Conservation (phyloP, 2,888 invertebrate genomes). For the Deilephila porcellus region DNA sequence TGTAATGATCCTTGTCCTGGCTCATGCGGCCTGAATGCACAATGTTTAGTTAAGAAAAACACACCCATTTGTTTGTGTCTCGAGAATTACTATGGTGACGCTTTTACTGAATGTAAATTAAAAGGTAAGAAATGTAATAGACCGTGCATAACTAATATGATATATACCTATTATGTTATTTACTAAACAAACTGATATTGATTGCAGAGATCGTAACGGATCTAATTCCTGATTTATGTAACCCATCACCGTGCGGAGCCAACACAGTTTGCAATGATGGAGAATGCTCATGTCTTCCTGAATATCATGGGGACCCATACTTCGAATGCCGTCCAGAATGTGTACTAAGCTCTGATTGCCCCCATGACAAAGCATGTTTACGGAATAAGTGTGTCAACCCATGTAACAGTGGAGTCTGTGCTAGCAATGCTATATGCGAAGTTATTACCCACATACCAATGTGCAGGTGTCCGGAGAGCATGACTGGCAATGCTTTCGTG, state of each 20-base stretch:
- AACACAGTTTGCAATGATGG: conserved; percentile 86
- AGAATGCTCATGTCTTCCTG: conserved; percentile 85
- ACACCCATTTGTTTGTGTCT: conserved; percentile 90
- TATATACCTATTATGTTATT: no score
- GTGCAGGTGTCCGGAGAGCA: conserved; percentile 88
- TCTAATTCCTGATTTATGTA: conserved; percentile 81
- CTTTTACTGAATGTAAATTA: conserved; percentile 86
- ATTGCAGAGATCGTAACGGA: conserved; percentile 62
- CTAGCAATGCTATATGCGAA: conserved; percentile 88
- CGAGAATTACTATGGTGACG: conserved; percentile 89
- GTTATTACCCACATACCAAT: conserved; percentile 89
- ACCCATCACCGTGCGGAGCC: conserved; percentile 88
- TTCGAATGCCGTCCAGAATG: conserved; percentile 89
- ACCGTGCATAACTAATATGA: neutral
- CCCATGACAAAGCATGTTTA: conserved; percentile 86
- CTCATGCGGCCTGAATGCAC: conserved; percentile 88
- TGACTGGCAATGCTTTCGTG: conserved; percentile 88
- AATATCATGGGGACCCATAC: conserved; percentile 88
- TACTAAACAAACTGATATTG: conserved; percentile 9
- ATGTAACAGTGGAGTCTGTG: conserved; percentile 88
- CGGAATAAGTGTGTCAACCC: conserved; percentile 89
- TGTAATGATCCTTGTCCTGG: conserved; percentile 93
- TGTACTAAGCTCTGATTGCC: conserved; percentile 87
- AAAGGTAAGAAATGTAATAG: conserved; percentile 69
- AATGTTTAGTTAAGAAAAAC: conserved; percentile 88